Conservation (phyloP, 2,797 vertebrate genomes). For the Erethizon dorsatum region DNA sequence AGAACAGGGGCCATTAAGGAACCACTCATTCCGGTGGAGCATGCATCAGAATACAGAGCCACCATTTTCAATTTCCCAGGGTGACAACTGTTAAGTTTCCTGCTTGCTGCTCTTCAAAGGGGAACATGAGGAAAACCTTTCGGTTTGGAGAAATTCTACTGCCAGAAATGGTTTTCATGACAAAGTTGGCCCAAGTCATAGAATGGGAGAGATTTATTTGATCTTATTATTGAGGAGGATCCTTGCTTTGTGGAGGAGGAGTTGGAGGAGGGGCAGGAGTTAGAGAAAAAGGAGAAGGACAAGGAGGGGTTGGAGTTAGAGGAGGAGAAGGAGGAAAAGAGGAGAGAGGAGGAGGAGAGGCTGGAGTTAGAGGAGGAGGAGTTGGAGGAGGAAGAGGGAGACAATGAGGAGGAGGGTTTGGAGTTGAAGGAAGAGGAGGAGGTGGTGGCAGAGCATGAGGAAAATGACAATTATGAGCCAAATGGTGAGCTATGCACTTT, state of each 20-base stretch:
- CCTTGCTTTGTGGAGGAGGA: neutral
- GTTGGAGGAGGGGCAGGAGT: too few relatives aligned
- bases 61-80: neutral
- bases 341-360: too few relatives aligned
- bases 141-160: neutral
- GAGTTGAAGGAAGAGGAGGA: neutral
- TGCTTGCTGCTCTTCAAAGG: neutral
- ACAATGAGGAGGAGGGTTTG: neutral
- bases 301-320: neutral
- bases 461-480: neutral
- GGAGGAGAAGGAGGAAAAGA: neutral
- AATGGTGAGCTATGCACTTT: neutral
- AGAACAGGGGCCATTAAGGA: neutral
- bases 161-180: neutral
- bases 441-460: neutral
- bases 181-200: neutral
- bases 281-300: neutral
- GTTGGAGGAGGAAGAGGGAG: neutral
- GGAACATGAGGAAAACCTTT: neutral
- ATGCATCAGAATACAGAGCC: accelerated
- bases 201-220: neutral
- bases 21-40: neutral
- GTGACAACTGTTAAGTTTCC: neutral
- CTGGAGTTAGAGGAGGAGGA: neutral
- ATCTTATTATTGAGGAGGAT: neutral